Base-by-base conservation (phyloP, 1,140 invertebrate genomes). In the Drosophila sucinea region DNA sequence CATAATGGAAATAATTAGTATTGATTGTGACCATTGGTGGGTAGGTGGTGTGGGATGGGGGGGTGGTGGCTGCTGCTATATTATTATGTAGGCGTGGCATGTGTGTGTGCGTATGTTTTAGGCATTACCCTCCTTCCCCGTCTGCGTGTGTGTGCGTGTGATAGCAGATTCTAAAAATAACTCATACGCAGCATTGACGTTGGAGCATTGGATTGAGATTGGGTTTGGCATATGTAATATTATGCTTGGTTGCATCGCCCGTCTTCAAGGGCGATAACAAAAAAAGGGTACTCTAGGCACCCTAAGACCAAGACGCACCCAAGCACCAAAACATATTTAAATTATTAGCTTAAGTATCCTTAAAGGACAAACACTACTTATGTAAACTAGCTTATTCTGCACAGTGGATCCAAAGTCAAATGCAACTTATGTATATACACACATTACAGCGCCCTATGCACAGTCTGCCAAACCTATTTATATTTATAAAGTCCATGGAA, bases 1-100 rank as follows among this genome's bases (percentile, higher is more conserved):
- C 72, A 86, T 82, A 86, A 79, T 73, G 70, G 57, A 79, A 83
- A 67, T 87, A 87, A 86, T 86, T 77, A 82, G 67, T 86, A 86
- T 87, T 87, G 79, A 82, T 66, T 81, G 73, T 72, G 81, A 73
- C 51, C 32, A 64, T 60, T 33, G 11, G 1, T 66, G 70, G 51
- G 62, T 61, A 60, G 11, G 30, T 58, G 41, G 17, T 17, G 17
- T 17, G 17, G 17, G 17, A 17, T 17, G 17, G 17, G 17, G 17
- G 17, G 17, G 17, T 17, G 17, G 17, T 17, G 17, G 17, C 17
- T 17, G 17, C 17, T 17, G 17, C 17, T 17, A 17, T 17, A 0
- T 17, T 47, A 47, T 47, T 47, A 27, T 35, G 23, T 23, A 35
- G 60, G 38, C 33, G 60, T 30, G 25, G 25, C 11, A 11, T 35